A percentile compares a stretch with the other conserved stretches of the same genome.
Evolutionary conservation across 2,113 vertebrate genomes (phyloP).

Genomic region (Holacanthus passer): DNA sequence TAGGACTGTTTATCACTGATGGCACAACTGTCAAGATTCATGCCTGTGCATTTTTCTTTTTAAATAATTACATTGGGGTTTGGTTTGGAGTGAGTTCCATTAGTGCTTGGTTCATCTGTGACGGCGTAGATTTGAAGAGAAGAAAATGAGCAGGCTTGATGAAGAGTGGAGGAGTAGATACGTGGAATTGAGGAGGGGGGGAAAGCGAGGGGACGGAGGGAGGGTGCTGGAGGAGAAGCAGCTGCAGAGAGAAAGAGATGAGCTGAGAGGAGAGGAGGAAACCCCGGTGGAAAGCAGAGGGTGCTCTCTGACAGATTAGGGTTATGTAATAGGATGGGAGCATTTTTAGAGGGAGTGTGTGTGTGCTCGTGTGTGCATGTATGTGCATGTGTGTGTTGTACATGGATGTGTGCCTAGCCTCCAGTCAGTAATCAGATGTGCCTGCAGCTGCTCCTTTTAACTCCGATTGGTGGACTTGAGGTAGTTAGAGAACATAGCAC

Average conservation of each 20-base stretch:
- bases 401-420: constrained; percentile 34
- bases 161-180: constrained; percentile 21
- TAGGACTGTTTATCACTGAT: constrained; percentile 14
- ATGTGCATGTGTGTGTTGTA: constrained; percentile 25
- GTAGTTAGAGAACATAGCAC: constrained; percentile 6
- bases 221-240: constrained; percentile 44
- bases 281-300: constrained; percentile 64
- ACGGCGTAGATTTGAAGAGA: constrained; percentile 6
- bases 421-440: constrained; percentile 54
- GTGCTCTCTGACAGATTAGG: constrained; percentile 75
- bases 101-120: constrained; percentile 24
- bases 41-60: background rate
- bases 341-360: constrained; percentile 37
- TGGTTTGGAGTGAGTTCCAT: background rate
- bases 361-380: constrained; percentile 20
- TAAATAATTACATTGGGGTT: background rate
- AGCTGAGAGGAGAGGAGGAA: constrained; percentile 61
- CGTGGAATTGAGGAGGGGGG: constrained; percentile 13
- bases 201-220: background rate
- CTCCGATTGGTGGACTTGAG: constrained; percentile 32
- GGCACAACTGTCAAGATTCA: constrained; percentile 6
- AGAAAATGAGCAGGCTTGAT: constrained; percentile 39
- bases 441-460: constrained; percentile 67
- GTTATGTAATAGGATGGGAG: constrained; percentile 75
- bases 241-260: constrained; percentile 49